Base-by-base conservation (phyloP, 2,113 vertebrate species). In the Apaloderma vittatum region DNA sequence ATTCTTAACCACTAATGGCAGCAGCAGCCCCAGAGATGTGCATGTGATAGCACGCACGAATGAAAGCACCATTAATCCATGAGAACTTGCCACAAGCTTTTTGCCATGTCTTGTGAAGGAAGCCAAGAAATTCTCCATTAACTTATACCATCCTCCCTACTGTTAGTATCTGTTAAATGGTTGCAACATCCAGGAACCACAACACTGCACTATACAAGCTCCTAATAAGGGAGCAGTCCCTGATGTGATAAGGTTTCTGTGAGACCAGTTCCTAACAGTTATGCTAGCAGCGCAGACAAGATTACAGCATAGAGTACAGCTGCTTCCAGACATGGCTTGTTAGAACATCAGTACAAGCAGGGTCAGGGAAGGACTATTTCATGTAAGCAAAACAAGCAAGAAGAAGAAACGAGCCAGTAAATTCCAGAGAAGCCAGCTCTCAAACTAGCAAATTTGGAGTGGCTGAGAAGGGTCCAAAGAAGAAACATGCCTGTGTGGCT, bases 361-460 rank as follows among this genome's bases (percentile, higher is more conserved):
- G 90, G 86, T 95, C 75, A 93, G 86, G 80, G 46, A 68, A 95
- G 72, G 83, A 75, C 82, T 83, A 54, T 20, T 83, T 57, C 71
- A 54, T 10, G 4, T 59, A 40, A 62, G 67, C 40, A 77, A 88
- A 88, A 82, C 58, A 83, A 90, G 34, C 37, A 57, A 57, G 74
- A 83, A 80, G 32, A 72, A 36, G 70, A 54, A 86, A 16, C 1
- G 2, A 86, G 62, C 3, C n/a, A 62, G 54, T 55, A 86, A 61
- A 88, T 83, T 93, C 78, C 82, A 86, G 54, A 76, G 65, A 88
- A 83, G 62, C 8, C 32, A 75, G 51, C 7, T 20, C 27, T 9
- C 4, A 86, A 49, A 1, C 0, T 23, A 73, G 40, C 26, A 80
- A 62, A 78, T 32, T 1, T 61, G 36, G 88, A 45, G 27, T 7